Base-by-base conservation (phyloP, 1,140 invertebrate species). In the Charaxes varanes region DNA sequence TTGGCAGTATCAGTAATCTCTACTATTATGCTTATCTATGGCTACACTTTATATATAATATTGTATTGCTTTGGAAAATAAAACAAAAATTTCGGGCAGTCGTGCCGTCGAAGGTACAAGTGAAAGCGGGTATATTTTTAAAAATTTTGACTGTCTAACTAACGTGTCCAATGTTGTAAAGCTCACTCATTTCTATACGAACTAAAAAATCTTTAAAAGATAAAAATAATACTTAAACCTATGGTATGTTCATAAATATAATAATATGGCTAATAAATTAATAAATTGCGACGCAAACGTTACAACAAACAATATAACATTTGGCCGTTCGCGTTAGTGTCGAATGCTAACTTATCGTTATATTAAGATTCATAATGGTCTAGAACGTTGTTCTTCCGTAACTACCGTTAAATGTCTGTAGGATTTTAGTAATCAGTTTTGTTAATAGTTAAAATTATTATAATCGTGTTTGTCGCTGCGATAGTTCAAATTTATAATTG, bases 171-270 rank as follows among this genome's bases (percentile, higher is more conserved):
- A n/a, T n/a, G n/a, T n/a, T n/a, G 63, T 76, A 78, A 78, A 82
- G 73, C 72, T 79, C 73, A 82, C 73, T 79, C 78, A 56, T 77
- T 76, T 60, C 68, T 81, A 78, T 61, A 57, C 64, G 74, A 82
- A 47, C 59, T 68, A 79, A 55, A 44, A 77, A 73, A 76, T 77
- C 68, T 80, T 77, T 73, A 63, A 67, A 78, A 78, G 67, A 74
- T 71, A 76, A 70, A 65, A 73, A 77, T 63, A 70, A 74, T 65
- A 64, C 70, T 78, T 77, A 78, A 53, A 44, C 64, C 76, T 83
- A 83, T 83, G 76, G 76, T 80, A 80, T 83, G 73, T 83, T 70
- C 72, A 80, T 80, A 80, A 74, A 82, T 74, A 82, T 70, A 67
- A 68, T 69, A 71, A 63, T 74, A 78, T 77, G 65, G 69, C 78